A percentile compares a stretch with the other conserved stretches of the same genome.
These are phyloP conservation scores for Ennomos fuscantarius DNA, from an alignment of 2,888 invertebrate species.

Conservation along the genomic window DNA sequence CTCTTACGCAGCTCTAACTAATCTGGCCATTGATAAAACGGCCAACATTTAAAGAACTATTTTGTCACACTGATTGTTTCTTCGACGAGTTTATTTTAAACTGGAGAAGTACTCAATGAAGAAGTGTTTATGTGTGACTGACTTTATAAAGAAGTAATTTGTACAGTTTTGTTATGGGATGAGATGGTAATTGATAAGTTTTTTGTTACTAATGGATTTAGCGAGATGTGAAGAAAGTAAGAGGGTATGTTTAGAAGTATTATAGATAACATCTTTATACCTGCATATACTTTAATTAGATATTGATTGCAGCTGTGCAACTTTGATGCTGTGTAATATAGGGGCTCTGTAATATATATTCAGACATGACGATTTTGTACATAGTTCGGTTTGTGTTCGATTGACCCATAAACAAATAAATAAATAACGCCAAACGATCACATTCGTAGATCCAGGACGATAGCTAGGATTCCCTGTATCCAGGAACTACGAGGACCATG, in stretches of 20 bases:
- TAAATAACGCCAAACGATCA: too few relatives aligned
- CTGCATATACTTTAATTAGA: slow-evolving; percentile 7
- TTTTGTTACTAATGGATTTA: slow-evolving; percentile 48
- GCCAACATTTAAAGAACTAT: slow-evolving; percentile 45
- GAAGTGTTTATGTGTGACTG: slow-evolving; percentile 66
- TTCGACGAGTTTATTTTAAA: slow-evolving; percentile 43
- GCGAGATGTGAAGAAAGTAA: slow-evolving; percentile 29
- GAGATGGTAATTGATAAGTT: slow-evolving; percentile 49
- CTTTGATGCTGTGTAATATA: too few relatives aligned
- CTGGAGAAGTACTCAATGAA: slow-evolving; percentile 39
- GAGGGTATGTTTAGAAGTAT: slow-evolving; percentile 24
- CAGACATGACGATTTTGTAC: too few relatives aligned
- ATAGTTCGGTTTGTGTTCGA: too few relatives aligned
- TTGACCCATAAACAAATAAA: too few relatives aligned
- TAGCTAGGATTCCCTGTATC: too few relatives aligned
- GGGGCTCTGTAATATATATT: too few relatives aligned
- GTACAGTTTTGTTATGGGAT: slow-evolving; percentile 46
- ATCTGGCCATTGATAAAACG: slow-evolving; percentile 35
- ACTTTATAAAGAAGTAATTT: slow-evolving; percentile 54
- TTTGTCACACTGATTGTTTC: slow-evolving; percentile 32
- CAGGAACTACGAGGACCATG: too few relatives aligned
- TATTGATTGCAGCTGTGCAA: slow-evolving; percentile 10
- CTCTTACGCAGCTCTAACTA: slow-evolving; percentile 23
- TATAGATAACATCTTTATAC: slow-evolving; percentile 21
- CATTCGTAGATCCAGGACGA: too few relatives aligned